Conservation (phyloP, 2,797 vertebrate genomes). For the Tangara arthus region DNA sequence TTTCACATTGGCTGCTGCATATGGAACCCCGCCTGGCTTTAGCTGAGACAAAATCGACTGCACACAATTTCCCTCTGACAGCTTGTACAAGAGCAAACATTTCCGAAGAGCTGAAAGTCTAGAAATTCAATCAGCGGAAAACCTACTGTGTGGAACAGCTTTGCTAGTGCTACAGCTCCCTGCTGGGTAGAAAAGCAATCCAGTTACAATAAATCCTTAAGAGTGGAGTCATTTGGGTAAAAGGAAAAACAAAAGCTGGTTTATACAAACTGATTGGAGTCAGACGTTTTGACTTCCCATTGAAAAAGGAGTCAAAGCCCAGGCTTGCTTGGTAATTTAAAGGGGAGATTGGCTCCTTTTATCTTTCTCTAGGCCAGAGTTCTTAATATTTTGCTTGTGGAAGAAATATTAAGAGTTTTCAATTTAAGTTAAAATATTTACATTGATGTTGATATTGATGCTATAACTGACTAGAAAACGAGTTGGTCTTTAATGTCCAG, state of each 20-base stretch:
- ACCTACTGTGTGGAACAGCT: conserved; percentile 71
- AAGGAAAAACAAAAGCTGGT: conserved; percentile 74
- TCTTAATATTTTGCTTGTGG: conserved; percentile 48
- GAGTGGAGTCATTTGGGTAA: conserved; percentile 75
- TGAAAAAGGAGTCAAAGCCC: conserved; percentile 63
- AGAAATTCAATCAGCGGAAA: conserved; percentile 72
- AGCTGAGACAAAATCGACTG: conserved; percentile 65
- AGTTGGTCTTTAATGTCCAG: background rate
- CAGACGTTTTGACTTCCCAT: conserved; percentile 68
- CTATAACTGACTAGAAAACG: background rate
- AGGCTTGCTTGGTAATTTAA: conserved; percentile 55
- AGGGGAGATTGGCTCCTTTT: conserved; percentile 65
- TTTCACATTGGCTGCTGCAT: conserved; percentile 42
- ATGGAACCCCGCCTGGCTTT: conserved; percentile 51
- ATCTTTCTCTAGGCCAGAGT: conserved; percentile 52
- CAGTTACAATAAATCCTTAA: conserved; percentile 78
- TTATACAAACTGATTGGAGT: conserved; percentile 75
- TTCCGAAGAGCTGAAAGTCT: conserved; percentile 73
- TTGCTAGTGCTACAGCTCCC: conserved; percentile 70
- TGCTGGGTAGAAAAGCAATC: conserved; percentile 75
- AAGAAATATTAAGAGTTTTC: conserved; percentile 47
- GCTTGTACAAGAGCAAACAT: conserved; percentile 72
- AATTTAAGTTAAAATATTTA: conserved; percentile 25
- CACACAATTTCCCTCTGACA: conserved; percentile 67
- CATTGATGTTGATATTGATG: background rate